Base-by-base conservation (phyloP, 2,888 invertebrate species). In the Caradrina clavipalpis region DNA sequence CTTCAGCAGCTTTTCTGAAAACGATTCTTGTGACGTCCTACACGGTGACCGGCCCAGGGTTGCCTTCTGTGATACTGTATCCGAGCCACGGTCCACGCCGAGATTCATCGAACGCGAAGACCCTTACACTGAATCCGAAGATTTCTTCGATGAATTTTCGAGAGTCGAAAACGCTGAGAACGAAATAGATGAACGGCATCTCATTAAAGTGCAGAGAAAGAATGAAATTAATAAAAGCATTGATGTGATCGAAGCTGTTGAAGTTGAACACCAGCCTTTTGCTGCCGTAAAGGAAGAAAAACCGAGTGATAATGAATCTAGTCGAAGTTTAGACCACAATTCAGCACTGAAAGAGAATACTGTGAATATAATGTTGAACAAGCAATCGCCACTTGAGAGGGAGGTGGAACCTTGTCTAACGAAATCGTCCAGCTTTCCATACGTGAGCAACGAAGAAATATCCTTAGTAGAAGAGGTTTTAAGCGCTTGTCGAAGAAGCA, bases 1-100 rank as follows among this genome's bases (percentile, higher is more conserved):
- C 2, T 95, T 95, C 73, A 93, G 94, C 19, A 95, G 95, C 81
- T 96, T 96, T 78, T 96, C 96, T 66, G 96, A 96, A 83, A 95
- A 95, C 71, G 96, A 96, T 83, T 95, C 96, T 13, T 94, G 94
- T 85, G 96, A 96, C 77, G 91, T 94, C 66, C 88, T 93, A 60
- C 86, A 91, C 50, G 71, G 75, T 35, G 95, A 95, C 56, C 89
- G 90, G 69, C 86, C 92, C n/a, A 91, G 88, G 78, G 86, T 92
- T 62, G 87, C 88, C 64, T 94, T 92, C 86, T 92, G 94, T 91
- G 95, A 95, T 89, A 91, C 86, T 75, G 91, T 96, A 81, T 94
- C 95, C 82, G 96, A 96, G 84, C 90, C 95, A 83, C 91, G 87
- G 86, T 94, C 94, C 10, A 95, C 95, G 26, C 94, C 94, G 22